Evolutionary conservation across 92 coral and sea anemone species (phyloP).

Genomic region (Parazoanthus atlanticus): DNA sequence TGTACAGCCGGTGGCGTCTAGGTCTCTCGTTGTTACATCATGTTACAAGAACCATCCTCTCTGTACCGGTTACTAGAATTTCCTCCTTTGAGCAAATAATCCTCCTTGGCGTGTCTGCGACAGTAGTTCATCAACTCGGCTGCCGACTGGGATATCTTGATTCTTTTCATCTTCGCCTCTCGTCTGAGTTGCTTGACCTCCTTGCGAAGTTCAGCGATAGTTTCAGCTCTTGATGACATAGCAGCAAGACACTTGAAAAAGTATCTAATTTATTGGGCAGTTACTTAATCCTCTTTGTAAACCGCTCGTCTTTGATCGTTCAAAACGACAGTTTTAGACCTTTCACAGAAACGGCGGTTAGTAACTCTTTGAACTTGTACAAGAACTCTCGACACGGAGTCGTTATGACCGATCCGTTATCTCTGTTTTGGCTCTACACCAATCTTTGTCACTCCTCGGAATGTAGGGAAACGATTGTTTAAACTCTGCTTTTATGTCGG

Average conservation of each 20-base stretch:
- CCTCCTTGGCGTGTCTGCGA: constrained; percentile 30
- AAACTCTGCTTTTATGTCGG: neutral
- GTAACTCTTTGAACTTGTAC: neutral
- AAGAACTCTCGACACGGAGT: no score
- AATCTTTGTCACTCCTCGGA: neutral
- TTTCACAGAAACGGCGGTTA: neutral
- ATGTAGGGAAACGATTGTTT: neutral
- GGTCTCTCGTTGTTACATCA: neutral
- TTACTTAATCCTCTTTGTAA: neutral
- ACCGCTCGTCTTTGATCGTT: neutral
- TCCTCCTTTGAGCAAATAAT: constrained; percentile 14
- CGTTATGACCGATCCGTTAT: neutral
- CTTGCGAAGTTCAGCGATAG: constrained; percentile 19
- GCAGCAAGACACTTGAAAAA: neutral
- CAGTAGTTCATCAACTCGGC: constrained; percentile 29
- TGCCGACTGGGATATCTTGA: neutral
- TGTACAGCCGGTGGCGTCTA: no score
- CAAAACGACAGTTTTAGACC: neutral
- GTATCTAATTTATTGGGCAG: neutral
- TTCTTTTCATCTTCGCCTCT: constrained; percentile 12
- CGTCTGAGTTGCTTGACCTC: constrained; percentile 26
- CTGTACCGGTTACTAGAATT: constrained; percentile 6
- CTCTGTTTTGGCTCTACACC: neutral
- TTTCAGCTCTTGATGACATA: constrained; percentile 19
- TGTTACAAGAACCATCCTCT: neutral